Evolutionary conservation across 1,140 invertebrate genomes (phyloP), one percentile per base, ranked within the genome.

Genomic region (Drosophila pseudoobscura): DNA sequence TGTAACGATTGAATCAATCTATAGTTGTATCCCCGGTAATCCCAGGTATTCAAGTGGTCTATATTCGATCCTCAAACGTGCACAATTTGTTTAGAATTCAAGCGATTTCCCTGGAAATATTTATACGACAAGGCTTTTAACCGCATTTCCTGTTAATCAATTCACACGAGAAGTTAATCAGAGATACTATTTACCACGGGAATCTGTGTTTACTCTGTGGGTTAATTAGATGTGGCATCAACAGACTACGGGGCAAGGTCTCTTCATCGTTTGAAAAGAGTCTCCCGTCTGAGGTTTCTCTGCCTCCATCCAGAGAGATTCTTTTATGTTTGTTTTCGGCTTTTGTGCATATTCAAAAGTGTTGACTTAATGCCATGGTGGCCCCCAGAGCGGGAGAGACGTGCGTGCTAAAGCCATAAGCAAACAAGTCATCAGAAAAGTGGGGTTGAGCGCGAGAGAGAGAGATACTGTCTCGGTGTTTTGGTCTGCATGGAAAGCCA

Each of bases 201-300:
- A 68, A 69, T 69, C 41, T 24, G 20, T 69, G 65, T 69, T 69
- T 68, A 47, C 43, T 31, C 22, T 46, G n/a, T 68, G 35, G 44
- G 63, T 59, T 69, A 82, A 83, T 82, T 77, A 83, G 78, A 68
- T 75, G 51, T 47, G 53, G 50, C 22, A 46, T 39, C 35, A 39
- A 55, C 35, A 66, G 17, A 57, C 6, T 8, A 17, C 29, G 8
- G 15, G 26, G 50, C 26, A 52, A 31, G 50, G 35, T 39, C 35
- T 39, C 35, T 39, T 4, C 35, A 2, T 13, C 35, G 13, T 39
- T 39, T 39, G 35, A 39, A 39, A 39, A 39, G 35, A 13, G 35
- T 39, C 35, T 1, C 4, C 11, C 35, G 4, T 39, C 35, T 4
- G 35, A 39, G 35, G 35, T 13, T 39, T 1, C 35, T 29, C 50